These are phyloP conservation scores for Alligator sinensis DNA, from an alignment of 2,113 vertebrate species.

Conservation along the genomic window DNA sequence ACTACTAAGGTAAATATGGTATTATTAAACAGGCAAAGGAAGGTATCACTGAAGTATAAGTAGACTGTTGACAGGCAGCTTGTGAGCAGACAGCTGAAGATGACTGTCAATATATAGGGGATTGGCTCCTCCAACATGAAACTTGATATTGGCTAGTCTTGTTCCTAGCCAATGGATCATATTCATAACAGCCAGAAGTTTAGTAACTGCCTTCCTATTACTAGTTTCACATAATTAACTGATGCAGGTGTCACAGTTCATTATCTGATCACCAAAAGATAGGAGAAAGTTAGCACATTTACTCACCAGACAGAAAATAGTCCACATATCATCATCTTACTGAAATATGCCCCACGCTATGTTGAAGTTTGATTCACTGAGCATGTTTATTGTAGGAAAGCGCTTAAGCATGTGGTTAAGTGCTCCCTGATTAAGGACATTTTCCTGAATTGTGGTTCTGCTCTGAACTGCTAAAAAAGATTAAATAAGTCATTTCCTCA, in stretches of 20 bases:
- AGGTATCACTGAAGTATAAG: neutral
- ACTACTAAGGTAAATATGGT: neutral
- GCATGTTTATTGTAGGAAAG: neutral
- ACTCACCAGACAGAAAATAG: neutral
- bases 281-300: neutral
- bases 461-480: neutral
- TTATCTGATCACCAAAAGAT: neutral
- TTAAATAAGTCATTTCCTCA: neutral
- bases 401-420: neutral
- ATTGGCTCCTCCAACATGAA: neutral
- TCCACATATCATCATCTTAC: neutral
- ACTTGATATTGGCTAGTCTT: neutral
- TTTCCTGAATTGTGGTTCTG: neutral
- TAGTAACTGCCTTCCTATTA: neutral
- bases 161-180: neutral
- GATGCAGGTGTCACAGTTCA: neutral
- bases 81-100: neutral
- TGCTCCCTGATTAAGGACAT: neutral
- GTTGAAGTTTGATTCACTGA: neutral
- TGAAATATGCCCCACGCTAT: neutral
- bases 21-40: neutral
- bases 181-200: conserved; percentile 3
- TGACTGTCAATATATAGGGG: neutral
- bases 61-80: neutral
- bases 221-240: neutral